Base-by-base conservation (phyloP, 2,888 invertebrate genomes). In the Craniophora ligustri region DNA sequence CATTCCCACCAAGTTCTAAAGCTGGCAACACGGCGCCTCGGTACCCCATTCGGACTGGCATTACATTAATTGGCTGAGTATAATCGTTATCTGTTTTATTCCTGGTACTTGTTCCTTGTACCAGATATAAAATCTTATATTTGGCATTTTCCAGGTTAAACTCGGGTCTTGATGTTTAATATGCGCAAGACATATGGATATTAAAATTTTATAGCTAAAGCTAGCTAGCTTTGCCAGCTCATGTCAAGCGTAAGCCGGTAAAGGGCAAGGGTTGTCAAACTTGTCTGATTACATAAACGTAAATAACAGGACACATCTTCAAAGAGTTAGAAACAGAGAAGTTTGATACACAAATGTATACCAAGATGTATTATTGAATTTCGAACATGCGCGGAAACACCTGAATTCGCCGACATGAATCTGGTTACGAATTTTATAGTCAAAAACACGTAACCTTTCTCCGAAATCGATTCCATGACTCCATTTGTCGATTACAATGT, bases 401-500 rank as follows among this genome's bases (percentile, higher is more conserved):
- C 10, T 21, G 26, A 36, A 50, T 36, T 47, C 18, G 13, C 40
- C 10, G 31, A 16, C 32, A 19, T 23, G 44, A 46, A 39, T 67
- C 36, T 50, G 44, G 40, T 58, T 49, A 58, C 26, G 11, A 59
- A 54, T 54, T 65, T 63, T 58, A 61, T 61, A 58, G 39, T 49
- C 44, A 50, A 56, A 62, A 56, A 34, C 46, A 65, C 56, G 46
- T 62, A 70, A 67, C 61, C 68, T 71, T 70, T 75, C 65, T 69
- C 47, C 45, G 50, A 48, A 61, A 48, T 57, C 57, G 47, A 63
- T 64, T 70, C 67, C 55, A 59, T 42, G 64, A 65, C 51, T 60
- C 53, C 66, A 66, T 72, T 78, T 76, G 77, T 76, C 75, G 74
- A 73, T 72, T 74, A 66, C 70, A 72, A 67, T 31, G 65, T 71